phyloP scores from a whole-genome alignment of 1,140 invertebrate genomes.

The Phocides pigmalion region DNA sequence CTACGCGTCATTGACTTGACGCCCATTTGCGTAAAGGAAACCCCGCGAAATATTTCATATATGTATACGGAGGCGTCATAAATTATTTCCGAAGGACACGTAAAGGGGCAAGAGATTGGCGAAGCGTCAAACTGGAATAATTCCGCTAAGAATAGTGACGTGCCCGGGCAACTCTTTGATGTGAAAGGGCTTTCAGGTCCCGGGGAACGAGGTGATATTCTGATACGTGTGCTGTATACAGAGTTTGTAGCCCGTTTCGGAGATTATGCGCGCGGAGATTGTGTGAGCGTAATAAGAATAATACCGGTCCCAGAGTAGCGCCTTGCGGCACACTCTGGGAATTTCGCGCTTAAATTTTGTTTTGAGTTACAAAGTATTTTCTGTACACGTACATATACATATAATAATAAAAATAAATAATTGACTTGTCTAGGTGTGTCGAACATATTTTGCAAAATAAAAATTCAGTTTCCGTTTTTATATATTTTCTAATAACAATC shows the following conservation, averaged over 20 bases:
- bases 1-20: slow-evolving; percentile 18
- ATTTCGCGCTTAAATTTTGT: background rate
- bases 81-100: slow-evolving; percentile 60
- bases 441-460: too few species aligned
- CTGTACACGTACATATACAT: too few species aligned
- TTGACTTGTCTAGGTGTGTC: too few species aligned
- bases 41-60: slow-evolving; percentile 47
- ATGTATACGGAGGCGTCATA: slow-evolving; percentile 48
- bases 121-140: slow-evolving; percentile 61
- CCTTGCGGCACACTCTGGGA: slow-evolving; percentile 5
- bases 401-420: too few species aligned
- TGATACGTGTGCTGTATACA: slow-evolving; percentile 28
- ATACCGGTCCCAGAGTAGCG: slow-evolving; percentile 2
- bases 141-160: slow-evolving; percentile 43
- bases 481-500: too few species aligned
- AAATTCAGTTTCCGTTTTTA: too few species aligned
- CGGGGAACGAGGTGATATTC: slow-evolving; percentile 20
- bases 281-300: slow-evolving; percentile 3
- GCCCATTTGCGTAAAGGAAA: slow-evolving; percentile 39
- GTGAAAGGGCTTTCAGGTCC: slow-evolving; percentile 36
- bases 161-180: slow-evolving; percentile 36
- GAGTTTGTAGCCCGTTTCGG: slow-evolving; percentile 11
- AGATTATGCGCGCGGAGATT: slow-evolving; percentile 12
- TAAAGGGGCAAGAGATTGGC: slow-evolving; percentile 46
- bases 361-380: too few species aligned